Evolutionary conservation across 2,888 invertebrate species (phyloP).

Genomic region (Epistrophe eligans): DNA sequence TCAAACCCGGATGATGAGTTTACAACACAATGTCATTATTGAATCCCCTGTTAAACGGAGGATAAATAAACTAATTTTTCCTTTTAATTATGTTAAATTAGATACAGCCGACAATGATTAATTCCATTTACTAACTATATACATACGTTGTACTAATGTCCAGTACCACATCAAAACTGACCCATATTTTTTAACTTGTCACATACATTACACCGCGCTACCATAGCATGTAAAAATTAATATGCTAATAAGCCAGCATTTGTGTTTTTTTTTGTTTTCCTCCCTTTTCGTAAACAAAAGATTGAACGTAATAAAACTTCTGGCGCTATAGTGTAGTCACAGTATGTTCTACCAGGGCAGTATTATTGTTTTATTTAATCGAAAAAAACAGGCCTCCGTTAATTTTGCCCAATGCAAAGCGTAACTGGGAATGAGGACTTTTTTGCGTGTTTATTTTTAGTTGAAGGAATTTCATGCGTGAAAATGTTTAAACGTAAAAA

Average conservation of each 20-base stretch:
- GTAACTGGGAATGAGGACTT: constrained; percentile 13
- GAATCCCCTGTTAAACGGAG: constrained; percentile 15
- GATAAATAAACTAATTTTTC: constrained; percentile 21
- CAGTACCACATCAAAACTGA: constrained; percentile 36
- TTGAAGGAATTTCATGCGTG: constrained; percentile 50
- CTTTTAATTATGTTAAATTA: constrained; percentile 53
- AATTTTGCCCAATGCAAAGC: constrained; percentile 5
- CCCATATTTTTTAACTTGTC: constrained; percentile 56
- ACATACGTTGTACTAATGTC: neutral
- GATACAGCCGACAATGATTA: constrained; percentile 48
- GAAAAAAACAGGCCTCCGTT: constrained; percentile 9
- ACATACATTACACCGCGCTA: constrained; percentile 23
- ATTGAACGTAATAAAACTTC: constrained; percentile 19
- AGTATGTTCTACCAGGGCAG: neutral
- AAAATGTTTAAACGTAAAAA: constrained; percentile 61
- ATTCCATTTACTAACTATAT: constrained; percentile 19
- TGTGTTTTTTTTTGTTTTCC: constrained; percentile 8
- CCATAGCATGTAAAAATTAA: constrained; percentile 62
- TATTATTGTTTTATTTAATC: neutral
- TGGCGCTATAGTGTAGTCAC: constrained; percentile 39
- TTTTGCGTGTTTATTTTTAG: constrained; percentile 52
- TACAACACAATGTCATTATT: neutral
- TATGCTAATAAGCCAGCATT: constrained; percentile 54
- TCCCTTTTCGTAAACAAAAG: constrained; percentile 33
- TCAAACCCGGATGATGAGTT: constrained; percentile 1